Percentiles rank a stretch among this genome's conserved stretches.
Conservation (phyloP, 2,113 vertebrate genomes). For the Hippopotamus amphibius region DNA sequence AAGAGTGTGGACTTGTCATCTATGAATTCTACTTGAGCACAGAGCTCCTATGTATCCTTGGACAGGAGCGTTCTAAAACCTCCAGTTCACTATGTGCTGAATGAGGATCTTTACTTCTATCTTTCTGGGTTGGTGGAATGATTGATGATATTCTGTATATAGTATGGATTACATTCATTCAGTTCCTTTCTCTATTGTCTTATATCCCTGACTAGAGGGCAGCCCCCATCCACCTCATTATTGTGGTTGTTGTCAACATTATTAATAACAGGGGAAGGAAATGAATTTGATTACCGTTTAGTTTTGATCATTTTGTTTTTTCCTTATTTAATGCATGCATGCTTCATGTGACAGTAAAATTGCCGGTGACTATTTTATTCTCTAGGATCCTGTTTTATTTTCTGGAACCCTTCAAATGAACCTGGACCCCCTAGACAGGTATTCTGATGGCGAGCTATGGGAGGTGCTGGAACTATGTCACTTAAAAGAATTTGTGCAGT, state of each 20-base stretch:
- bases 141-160: not conserved
- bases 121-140: not conserved
- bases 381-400: conserved; percentile 84
- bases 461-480: conserved; percentile 83
- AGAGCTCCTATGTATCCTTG: not conserved
- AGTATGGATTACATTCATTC: not conserved
- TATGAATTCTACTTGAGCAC: not conserved
- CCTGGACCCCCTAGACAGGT: conserved; percentile 84
- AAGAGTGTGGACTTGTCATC: not conserved
- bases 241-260: not conserved
- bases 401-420: conserved; percentile 84
- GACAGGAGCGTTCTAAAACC: not conserved
- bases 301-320: not conserved
- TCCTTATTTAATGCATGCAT: not conserved
- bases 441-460: conserved; percentile 84
- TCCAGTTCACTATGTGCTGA: not conserved
- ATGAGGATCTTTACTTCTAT: not conserved
- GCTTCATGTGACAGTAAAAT: not conserved
- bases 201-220: not conserved
- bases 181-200: not conserved
- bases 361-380: conserved; percentile 1
- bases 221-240: not conserved
- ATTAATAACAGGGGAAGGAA: not conserved
- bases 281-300: not conserved
- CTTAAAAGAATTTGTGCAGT: conserved; percentile 84